A percentile compares a stretch with the other conserved stretches of the same genome.
Conservation (phyloP, 2,113 vertebrate genomes). For the Charadrius vociferus region DNA sequence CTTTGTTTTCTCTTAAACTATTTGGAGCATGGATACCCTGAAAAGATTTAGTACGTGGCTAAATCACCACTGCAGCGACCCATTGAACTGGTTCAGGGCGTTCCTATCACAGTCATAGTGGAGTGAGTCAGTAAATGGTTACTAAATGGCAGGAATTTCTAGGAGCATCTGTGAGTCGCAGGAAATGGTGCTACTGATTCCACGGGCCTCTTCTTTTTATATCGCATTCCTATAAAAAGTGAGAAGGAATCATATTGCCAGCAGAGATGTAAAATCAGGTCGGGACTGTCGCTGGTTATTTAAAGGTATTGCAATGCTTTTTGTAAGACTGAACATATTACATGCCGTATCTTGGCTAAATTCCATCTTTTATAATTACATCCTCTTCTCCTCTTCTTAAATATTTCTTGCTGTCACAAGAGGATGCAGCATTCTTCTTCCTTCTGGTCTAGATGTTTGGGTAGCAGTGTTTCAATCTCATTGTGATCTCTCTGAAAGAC, state of each 20-base stretch:
- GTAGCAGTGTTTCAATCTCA: background rate
- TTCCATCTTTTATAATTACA: conserved; percentile 43
- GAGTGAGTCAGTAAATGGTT: background rate
- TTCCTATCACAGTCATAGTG: background rate
- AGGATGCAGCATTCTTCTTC: background rate
- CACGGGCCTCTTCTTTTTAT: conserved; percentile 38
- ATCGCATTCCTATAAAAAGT: conserved; percentile 47
- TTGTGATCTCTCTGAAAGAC: background rate
- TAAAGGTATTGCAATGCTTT: conserved; percentile 48
- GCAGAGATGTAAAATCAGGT: conserved; percentile 64
- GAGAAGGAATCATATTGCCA: conserved; percentile 39
- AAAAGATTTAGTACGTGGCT: background rate
- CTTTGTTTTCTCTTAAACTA: background rate
- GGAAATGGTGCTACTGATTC: conserved; percentile 30
- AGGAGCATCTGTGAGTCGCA: conserved; percentile 27
- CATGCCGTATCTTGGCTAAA: conserved; percentile 42
- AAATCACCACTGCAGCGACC: background rate
- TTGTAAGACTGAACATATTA: conserved; percentile 33
- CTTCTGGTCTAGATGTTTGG: background rate
- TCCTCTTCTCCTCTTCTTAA: conserved; percentile 10
- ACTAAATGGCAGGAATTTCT: conserved; percentile 18
- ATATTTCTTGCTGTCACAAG: background rate
- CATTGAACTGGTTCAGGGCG: background rate
- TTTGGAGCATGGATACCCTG: background rate
- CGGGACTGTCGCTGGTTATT: conserved; percentile 55